phyloP scores from a whole-genome alignment of 2,797 vertebrate genomes.

The Siniperca obscura region DNA sequence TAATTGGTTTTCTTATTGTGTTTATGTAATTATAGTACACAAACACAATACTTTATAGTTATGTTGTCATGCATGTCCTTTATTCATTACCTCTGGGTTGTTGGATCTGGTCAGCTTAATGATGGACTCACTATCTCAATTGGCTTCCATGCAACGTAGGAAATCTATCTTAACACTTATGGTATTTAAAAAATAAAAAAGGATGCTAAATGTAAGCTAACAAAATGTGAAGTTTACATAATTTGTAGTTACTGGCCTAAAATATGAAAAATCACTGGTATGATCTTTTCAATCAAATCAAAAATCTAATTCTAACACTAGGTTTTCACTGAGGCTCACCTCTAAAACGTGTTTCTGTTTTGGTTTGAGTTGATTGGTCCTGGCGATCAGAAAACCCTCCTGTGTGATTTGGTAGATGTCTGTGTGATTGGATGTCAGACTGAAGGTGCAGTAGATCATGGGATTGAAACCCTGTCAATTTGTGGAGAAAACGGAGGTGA shows the following conservation, averaged over 20 bases:
- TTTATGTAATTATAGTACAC: background rate
- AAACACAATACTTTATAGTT: background rate
- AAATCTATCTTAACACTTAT: background rate
- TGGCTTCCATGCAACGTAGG: background rate
- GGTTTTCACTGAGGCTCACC: conserved; percentile 69
- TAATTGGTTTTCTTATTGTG: background rate
- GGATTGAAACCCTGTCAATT: conserved; percentile 83
- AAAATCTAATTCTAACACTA: background rate
- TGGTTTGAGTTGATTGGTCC: conserved; percentile 70
- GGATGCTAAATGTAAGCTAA: background rate
- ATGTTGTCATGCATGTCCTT: background rate
- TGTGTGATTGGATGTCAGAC: conserved; percentile 77
- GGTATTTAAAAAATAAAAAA: background rate
- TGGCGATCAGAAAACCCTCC: conserved; percentile 84
- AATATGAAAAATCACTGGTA: background rate
- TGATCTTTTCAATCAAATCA: background rate
- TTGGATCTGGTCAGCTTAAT: background rate
- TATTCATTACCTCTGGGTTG: background rate
- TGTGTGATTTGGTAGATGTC: conserved; percentile 83
- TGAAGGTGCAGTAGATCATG: conserved; percentile 81
- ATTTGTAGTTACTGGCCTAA: background rate
- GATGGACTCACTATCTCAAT: background rate
- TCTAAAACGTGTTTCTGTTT: conserved; percentile 80
- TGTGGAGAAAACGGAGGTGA: background rate
- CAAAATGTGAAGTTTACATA: background rate